Conservation (phyloP, 2,888 invertebrate species). For the Prionchulus punctatus region DNA sequence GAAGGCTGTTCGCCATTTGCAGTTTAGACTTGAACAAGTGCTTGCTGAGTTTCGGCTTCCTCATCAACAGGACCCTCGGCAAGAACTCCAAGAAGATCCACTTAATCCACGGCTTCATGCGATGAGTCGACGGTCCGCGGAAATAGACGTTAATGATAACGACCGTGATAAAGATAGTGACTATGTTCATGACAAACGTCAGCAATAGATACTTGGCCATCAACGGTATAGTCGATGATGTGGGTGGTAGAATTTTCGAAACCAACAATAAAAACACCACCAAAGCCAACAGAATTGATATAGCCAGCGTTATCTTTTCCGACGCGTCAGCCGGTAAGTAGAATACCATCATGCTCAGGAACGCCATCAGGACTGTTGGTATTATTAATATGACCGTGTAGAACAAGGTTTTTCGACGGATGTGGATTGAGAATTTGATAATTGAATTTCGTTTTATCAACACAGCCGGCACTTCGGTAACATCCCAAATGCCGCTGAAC, state of each 20-base stretch:
- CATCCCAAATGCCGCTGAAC: slow-evolving; percentile 95
- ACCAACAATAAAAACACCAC: slow-evolving; percentile 96
- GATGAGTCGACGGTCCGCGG: slow-evolving; percentile 86
- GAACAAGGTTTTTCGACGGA: slow-evolving; percentile 88
- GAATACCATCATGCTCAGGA: slow-evolving; percentile 93
- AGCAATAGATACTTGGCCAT: slow-evolving; percentile 78
- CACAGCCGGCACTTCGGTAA: slow-evolving; percentile 63
- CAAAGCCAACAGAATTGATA: slow-evolving; percentile 94
- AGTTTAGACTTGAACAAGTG: not conserved
- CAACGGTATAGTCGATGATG: slow-evolving; percentile 79
- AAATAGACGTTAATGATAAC: slow-evolving; percentile 99
- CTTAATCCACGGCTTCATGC: slow-evolving; percentile 71
- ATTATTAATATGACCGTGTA: slow-evolving; percentile 98
- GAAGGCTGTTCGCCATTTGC: not conserved
- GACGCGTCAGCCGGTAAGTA: slow-evolving; percentile 97
- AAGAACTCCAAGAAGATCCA: slow-evolving; percentile 83
- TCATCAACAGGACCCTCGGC: slow-evolving; percentile 81
- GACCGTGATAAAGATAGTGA: slow-evolving; percentile 97
- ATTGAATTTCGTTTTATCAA: slow-evolving; percentile 57
- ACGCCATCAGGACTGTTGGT: slow-evolving; percentile 94
- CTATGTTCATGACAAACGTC: slow-evolving; percentile 99
- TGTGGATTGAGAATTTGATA: slow-evolving; percentile 65
- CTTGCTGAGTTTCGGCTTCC: slow-evolving; percentile 49
- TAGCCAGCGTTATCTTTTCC: slow-evolving; percentile 70
- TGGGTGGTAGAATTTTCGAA: slow-evolving; percentile 95